Percentiles rank a stretch among this genome's conserved stretches.
phyloP scores from a whole-genome alignment of 2,113 vertebrate genomes.

The Falcunculus frontatus region DNA sequence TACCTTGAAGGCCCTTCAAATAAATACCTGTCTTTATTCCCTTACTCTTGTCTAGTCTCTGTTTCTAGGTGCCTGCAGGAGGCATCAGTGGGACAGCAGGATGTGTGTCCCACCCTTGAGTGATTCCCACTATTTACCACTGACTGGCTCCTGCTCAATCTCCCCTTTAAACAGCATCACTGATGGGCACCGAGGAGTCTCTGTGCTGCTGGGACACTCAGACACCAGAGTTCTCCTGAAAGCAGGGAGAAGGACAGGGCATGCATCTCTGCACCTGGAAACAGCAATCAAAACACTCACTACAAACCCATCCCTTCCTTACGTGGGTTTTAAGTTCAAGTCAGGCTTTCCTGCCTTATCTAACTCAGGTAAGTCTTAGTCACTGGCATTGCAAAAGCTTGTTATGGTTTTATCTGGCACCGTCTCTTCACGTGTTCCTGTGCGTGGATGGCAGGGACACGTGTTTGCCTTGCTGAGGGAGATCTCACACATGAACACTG shows the following conservation, averaged over 20 bases:
- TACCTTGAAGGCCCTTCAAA: too few species aligned
- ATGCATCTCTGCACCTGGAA: background rate
- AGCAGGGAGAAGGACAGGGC: background rate
- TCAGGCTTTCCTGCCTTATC: background rate
- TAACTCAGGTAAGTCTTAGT: background rate
- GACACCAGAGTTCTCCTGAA: background rate
- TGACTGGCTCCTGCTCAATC: background rate
- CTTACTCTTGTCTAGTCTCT: too few species aligned
- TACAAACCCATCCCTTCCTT: background rate
- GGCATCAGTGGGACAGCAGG: background rate
- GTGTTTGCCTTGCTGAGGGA: background rate
- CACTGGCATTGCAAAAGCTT: background rate
- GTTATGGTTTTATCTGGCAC: background rate
- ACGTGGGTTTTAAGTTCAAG: background rate
- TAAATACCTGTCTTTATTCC: too few species aligned
- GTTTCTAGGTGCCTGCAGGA: too few species aligned
- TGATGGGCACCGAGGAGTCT: background rate
- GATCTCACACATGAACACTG: fast-evolving
- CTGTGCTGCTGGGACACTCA: background rate
- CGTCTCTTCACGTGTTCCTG: fast-evolving
- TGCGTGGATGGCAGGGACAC: background rate
- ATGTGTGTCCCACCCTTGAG: too few species aligned
- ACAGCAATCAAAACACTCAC: background rate
- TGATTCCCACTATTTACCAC: background rate
- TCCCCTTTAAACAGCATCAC: background rate